Evolutionary conservation across 1,140 invertebrate species (phyloP), one percentile per base, ranked within the genome.

Genomic region (Fopius arisanus): DNA sequence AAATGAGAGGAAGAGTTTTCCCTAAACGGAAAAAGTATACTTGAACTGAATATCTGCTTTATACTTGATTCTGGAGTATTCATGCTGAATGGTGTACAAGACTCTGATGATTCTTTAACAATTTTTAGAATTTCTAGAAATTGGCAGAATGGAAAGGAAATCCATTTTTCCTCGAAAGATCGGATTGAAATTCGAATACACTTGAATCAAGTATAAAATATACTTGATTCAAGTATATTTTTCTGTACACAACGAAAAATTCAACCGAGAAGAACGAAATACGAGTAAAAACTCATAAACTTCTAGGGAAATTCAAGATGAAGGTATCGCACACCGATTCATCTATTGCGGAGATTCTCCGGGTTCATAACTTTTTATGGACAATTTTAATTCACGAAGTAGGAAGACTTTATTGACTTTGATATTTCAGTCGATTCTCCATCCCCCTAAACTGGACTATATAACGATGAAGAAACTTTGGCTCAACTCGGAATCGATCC

Each of bases 381-480:
- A 48, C 43, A 48, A 48, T 48, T 48, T 48, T 48, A 48, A 48
- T 48, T 48, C 43, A 48, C 43, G 16, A 48, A 19, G 43, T 48
- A 48, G 43, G 16, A 48, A 19, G 43, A 48, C 43, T 48, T 48
- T 48, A 48, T 48, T 48, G 43, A 48, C 43, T 48, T 48, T 48
- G 43, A 48, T 48, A 48, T 48, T 48, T n/a, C 43, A 48, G 14
- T 48, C 16, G 1, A n/a, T 19, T 48, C 43, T 48, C 43, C 43
- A 5, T 14, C n/a, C 14, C 41, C 14, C 43, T 37, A 37, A 37
- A 37, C 33, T 14, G 10, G 14, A 19, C 43, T 48, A 48, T 37
- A 37, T 48, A 48, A 48, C 43, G 43, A 48, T 48, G 43, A 48
- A 48, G 43, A 48, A 48, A 48, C 43, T 48, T 48, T 48, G 43